Base-by-base conservation (phyloP, 2,113 vertebrate genomes). In the Anser cygnoides region DNA sequence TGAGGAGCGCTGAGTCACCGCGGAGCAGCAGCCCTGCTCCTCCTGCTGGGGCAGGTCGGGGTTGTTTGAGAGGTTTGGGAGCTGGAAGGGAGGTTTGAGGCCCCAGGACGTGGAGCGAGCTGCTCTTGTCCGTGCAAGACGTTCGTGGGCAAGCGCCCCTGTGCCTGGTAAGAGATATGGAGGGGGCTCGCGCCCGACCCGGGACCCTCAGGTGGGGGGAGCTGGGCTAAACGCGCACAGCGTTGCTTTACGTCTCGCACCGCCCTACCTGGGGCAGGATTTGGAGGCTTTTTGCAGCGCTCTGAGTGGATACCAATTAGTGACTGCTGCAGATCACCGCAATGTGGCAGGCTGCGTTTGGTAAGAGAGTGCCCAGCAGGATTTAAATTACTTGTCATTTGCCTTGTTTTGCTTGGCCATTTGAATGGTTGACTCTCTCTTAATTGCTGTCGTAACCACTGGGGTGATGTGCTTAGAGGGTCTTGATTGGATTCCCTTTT, bases 331-430 rank as follows among this genome's bases (percentile, higher is more conserved):
- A 95, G 91, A 89, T 89, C 41, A 8, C 92, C 83, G 87, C 92
- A 58, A 61, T 57, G 28, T 44, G 13, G 43, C 93, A 85, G 93
- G 76, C 82, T 81, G 95, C 77, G 72, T 89, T 89, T 4, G 49
- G 95, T 84, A 63, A 5, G 86, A 65, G 74, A 79, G 92, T 54
- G 83, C 93, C 88, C 95, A 95, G 95, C 93, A 89, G 96, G 95
- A 86, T 89, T 94, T 94, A 90, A 96, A 96, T 94, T 81, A 73
- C 95, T 95, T 95, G 95, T 96, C 93, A 91, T 93, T 95, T 95
- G 90, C 95, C 92, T 93, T 90, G 88, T 96, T 97, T 95, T 94
- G 88, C 95, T 95, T 95, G 93, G 88, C 93, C 86, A 83, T 91
- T 94, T 90, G 90, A 84, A 89, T 95, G 90, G 95, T 90, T 92